A percentile compares a stretch with the other conserved stretches of the same genome.
phyloP scores from a whole-genome alignment of 2,797 vertebrate species.

The Cheirogaleus major region DNA sequence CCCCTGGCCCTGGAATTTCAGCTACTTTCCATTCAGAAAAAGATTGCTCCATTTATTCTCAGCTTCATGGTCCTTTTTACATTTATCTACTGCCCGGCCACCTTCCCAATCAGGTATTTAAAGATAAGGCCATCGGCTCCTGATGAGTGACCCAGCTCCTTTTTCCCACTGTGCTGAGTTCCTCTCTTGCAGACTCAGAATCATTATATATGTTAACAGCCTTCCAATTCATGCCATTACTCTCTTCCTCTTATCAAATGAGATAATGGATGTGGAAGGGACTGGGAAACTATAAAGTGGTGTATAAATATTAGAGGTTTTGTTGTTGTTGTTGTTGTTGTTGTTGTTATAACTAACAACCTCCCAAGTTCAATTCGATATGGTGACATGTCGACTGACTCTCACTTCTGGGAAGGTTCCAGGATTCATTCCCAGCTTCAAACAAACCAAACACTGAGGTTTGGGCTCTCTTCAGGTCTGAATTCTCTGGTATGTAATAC shows the following conservation, averaged over 20 bases:
- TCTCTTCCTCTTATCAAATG: slow-evolving; percentile 72
- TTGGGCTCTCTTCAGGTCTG: background rate
- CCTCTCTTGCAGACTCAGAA: slow-evolving; percentile 73
- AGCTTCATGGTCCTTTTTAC: slow-evolving; percentile 54
- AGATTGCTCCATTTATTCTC: slow-evolving; percentile 84
- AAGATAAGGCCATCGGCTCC: slow-evolving; percentile 82
- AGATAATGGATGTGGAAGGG: slow-evolving; percentile 49
- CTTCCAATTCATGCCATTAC: slow-evolving; percentile 73
- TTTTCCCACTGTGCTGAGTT: slow-evolving; percentile 57
- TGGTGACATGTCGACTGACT: background rate
- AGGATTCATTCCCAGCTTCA: background rate
- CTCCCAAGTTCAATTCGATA: background rate
- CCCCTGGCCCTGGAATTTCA: slow-evolving; percentile 79
- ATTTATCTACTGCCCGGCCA: slow-evolving; percentile 73
- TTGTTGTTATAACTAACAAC: slow-evolving; percentile 31
- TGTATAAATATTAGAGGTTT: slow-evolving; percentile 61
- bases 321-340: background rate
- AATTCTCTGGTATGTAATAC: background rate
- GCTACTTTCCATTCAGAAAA: slow-evolving; percentile 83
- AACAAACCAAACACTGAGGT: background rate
- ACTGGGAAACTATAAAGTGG: slow-evolving; percentile 60
- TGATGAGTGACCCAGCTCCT: slow-evolving; percentile 71
- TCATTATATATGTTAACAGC: slow-evolving; percentile 77
- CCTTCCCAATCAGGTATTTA: slow-evolving; percentile 82
- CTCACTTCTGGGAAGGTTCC: background rate